Evolutionary conservation across 2,797 vertebrate species (phyloP), one percentile per base, ranked within the genome.

Genomic region (Betta splendens): DNA sequence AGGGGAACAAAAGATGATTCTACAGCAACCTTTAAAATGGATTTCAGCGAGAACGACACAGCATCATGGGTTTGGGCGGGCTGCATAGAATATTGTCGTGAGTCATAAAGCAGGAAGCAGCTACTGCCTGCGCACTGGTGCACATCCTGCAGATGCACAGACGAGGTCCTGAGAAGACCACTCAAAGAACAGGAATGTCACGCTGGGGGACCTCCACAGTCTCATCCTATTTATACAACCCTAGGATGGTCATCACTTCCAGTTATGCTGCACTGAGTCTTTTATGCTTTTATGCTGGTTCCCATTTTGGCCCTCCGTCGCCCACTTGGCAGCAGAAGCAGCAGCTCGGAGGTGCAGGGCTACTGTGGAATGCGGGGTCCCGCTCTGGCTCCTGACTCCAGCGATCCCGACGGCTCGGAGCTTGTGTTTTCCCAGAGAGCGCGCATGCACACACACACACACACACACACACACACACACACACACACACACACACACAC

Each of bases 361-460:
- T 81, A 33, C 26, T 74, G 65, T 59, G 87, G 87, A 88, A 90
- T 92, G 84, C 62, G 25, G 72, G 89, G 83, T 90, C 85, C 56
- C 49, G 80, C 73, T 76, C 74, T 3, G 61, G 74, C 81, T 80
- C 84, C 68, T 12, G 64, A 82, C 79, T 80, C 82, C 60, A 83
- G 75, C 84, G 84, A 77, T 78, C 90, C 87, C 77, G 70, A 61
- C 75, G 88, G 81, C 77, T 85, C 87, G 69, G 72, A 83, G 66
- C 84, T 89, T 84, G 59, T 79, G 71, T 83, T 88, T 89, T 89
- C 90, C 89, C 90, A 90, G 77, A 85, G 86, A 63, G 21, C 50
- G 29, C 55, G 54, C 51, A 64, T 23, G 49, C 50, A 61, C 37
- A 67, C 67, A 76, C 45, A 77, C 61, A 75, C 64, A 72, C 60